These are phyloP conservation scores for Pocota personata DNA, from an alignment of 2,888 invertebrate genomes.

Conservation along the genomic window DNA sequence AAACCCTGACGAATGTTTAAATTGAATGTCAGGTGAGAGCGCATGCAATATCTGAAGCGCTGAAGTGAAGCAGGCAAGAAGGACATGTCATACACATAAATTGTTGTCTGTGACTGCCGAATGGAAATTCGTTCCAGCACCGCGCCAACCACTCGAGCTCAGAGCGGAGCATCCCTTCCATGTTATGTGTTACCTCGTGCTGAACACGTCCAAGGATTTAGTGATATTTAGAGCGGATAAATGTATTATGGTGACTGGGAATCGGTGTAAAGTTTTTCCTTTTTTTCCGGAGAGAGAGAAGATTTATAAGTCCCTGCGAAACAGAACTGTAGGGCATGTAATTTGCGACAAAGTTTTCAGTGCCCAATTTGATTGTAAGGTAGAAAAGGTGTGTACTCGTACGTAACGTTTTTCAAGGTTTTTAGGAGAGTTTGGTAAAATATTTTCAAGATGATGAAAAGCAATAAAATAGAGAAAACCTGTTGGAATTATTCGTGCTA, in stretches of 20 bases:
- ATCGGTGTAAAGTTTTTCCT: slow-evolving; percentile 4
- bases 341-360: slow-evolving; percentile 29
- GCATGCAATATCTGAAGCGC: background rate
- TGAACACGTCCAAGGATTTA: slow-evolving; percentile 32
- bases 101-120: slow-evolving; percentile 51
- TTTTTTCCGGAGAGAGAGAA: background rate
- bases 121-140: slow-evolving; percentile 51
- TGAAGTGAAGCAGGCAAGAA: slow-evolving; percentile 15
- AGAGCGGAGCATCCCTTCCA: slow-evolving; percentile 24
- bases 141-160: slow-evolving; percentile 21
- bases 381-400: background rate
- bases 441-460: too few relatives aligned
- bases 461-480: too few relatives aligned
- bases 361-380: slow-evolving; percentile 38
- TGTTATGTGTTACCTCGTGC: slow-evolving; percentile 3
- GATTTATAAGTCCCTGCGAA: background rate
- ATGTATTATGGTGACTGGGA: slow-evolving; percentile 22
- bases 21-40: slow-evolving; percentile 46
- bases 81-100: slow-evolving; percentile 64
- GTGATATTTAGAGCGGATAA: slow-evolving; percentile 63
- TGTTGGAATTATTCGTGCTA: too few relatives aligned
- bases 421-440: too few relatives aligned
- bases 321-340: background rate
- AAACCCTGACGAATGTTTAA: slow-evolving; percentile 43
- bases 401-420: background rate